Evolutionary conservation across 2,797 vertebrate species (phyloP).

Genomic region (Rhinogobio ventralis): DNA sequence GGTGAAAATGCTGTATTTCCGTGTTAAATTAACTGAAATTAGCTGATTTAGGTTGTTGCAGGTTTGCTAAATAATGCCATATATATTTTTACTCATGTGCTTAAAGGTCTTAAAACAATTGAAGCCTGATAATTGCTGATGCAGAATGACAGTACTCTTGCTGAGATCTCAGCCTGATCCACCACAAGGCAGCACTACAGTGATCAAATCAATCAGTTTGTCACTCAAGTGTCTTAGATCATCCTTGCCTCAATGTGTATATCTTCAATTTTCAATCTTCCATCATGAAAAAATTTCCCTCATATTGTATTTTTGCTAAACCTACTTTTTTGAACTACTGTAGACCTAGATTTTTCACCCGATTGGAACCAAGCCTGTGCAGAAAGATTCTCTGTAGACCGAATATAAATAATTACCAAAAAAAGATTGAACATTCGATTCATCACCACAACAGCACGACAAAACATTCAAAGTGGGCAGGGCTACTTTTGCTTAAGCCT

Average conservation of each 20-base stretch:
- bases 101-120: too few relatives aligned
- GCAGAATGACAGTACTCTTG: too few relatives aligned
- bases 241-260: background rate
- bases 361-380: background rate
- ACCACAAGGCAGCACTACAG: too few relatives aligned
- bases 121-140: too few relatives aligned
- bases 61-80: too few relatives aligned
- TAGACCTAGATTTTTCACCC: background rate
- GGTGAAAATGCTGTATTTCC: background rate
- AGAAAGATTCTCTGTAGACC: background rate
- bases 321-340: background rate
- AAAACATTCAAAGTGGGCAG: background rate
- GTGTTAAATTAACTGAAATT: too few relatives aligned
- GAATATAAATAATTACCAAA: background rate
- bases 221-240: too few relatives aligned
- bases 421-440: background rate
- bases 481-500: background rate
- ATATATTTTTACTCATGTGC: too few relatives aligned
- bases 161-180: too few relatives aligned
- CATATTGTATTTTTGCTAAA: background rate
- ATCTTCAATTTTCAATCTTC: background rate
- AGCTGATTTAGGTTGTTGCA: too few relatives aligned
- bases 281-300: background rate
- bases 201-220: too few relatives aligned
- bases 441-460: background rate